Conservation (phyloP, 2,888 invertebrate species). For the Ypsolopha sequella region DNA sequence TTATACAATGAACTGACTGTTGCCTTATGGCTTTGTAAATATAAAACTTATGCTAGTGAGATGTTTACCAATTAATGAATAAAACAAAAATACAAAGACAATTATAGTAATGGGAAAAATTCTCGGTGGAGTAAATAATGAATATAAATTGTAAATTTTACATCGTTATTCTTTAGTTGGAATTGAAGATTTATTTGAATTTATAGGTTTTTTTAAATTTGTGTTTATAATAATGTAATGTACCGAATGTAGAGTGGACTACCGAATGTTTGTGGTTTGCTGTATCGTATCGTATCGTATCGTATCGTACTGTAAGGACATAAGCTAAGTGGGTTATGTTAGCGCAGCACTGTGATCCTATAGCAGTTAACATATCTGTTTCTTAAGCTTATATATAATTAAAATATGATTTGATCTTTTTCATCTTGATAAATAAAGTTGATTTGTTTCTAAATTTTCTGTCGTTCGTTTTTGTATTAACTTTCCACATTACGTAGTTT, state of each 20-base stretch:
- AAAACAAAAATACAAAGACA: conserved; percentile 50
- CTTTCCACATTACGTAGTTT: too few species aligned
- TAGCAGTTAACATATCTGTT: conserved; percentile 44
- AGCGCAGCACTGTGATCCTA: conserved; percentile 8
- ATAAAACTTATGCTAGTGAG: conserved; percentile 59
- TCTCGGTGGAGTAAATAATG: conserved; percentile 42
- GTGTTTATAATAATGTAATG: conserved; percentile 9
- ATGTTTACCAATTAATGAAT: conserved; percentile 60
- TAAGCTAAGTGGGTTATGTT: conserved; percentile 4
- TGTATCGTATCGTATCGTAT: too few species aligned
- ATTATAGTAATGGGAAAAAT: conserved; percentile 41
- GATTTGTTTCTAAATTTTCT: conserved; percentile 70
- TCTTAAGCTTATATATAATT: conserved; percentile 50
- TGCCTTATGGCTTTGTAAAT: conserved; percentile 53
- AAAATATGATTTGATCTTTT: conserved; percentile 66
- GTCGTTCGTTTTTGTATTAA: conserved; percentile 11
- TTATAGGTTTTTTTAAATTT: conserved; percentile 11
- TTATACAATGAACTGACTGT: conserved; percentile 60
- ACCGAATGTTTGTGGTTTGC: conserved; percentile 5
- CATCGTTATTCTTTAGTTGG: conserved; percentile 45
- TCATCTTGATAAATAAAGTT: conserved; percentile 70
- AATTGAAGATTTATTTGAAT: conserved; percentile 9
- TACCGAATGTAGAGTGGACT: conserved; percentile 7
- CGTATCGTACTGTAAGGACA: conserved; percentile 4
- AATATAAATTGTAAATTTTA: conserved; percentile 44